phyloP scores from a whole-genome alignment of 2,113 vertebrate species.

The Microtus ochrogaster region DNA sequence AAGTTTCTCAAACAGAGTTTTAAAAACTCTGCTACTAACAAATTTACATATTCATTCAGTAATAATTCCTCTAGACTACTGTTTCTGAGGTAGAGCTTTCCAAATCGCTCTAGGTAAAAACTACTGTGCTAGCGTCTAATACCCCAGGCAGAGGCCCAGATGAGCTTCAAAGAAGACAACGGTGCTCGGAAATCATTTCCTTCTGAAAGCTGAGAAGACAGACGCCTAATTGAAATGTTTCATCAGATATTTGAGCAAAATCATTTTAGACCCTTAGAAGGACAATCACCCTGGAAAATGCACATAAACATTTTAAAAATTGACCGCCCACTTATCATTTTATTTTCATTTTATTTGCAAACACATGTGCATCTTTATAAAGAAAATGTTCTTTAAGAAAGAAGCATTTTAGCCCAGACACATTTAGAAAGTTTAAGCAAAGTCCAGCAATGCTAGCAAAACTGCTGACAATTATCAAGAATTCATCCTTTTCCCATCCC shows the following conservation, averaged over 20 bases:
- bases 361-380: background rate
- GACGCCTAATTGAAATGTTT: conserved; percentile 29
- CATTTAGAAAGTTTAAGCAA: background rate
- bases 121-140: rapidly evolving
- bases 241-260: background rate
- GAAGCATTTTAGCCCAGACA: background rate
- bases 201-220: background rate
- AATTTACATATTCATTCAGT: too few relatives aligned
- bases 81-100: background rate
- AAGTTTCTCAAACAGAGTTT: background rate
- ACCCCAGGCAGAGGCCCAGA: background rate
- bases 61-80: background rate
- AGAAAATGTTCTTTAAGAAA: conserved; percentile 22
- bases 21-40: background rate
- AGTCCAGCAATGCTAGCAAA: too few relatives aligned
- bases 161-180: background rate
- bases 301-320: background rate
- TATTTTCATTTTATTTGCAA: conserved; percentile 32
- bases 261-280: background rate
- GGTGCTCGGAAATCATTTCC: rapidly evolving
- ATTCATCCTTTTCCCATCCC: rapidly evolving
- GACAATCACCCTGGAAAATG: background rate
- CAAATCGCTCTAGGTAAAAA: background rate
- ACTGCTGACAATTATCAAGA: rapidly evolving
- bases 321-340: background rate